These are phyloP conservation scores for Galagoides demidoff DNA, from an alignment of 2,797 vertebrate species.

Conservation along the genomic window DNA sequence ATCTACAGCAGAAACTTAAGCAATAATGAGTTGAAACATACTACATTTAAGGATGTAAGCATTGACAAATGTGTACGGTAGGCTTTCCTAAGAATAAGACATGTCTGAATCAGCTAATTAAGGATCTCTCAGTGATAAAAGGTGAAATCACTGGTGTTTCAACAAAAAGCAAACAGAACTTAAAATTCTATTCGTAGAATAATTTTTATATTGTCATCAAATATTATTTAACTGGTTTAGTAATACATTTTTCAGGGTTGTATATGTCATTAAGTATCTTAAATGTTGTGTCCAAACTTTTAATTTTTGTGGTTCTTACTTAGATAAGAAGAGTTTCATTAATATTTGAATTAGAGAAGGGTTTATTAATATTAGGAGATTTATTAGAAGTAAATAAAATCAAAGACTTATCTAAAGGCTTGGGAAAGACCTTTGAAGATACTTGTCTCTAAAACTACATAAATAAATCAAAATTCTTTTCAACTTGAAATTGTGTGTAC, in stretches of 20 bases:
- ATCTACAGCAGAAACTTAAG: neutral
- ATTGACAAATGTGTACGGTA: neutral
- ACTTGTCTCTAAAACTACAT: neutral
- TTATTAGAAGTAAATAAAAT: conserved; percentile 42
- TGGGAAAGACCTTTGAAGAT: neutral
- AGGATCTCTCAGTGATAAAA: conserved; percentile 6
- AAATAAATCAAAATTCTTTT: conserved; percentile 56
- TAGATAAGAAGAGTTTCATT: neutral
- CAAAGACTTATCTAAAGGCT: neutral
- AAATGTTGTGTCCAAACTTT: neutral
- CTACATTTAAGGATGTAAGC: neutral
- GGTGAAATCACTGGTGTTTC: conserved; percentile 2
- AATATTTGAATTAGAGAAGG: conserved; percentile 17
- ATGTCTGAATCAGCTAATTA: neutral
- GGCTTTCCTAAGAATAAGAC: neutral
- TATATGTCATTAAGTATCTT: neutral
- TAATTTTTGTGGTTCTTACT: conserved; percentile 29
- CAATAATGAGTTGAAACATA: conserved; percentile 28
- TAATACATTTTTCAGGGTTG: conserved; percentile 21
- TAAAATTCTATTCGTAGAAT: conserved; percentile 30
- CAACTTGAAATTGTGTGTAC: neutral
- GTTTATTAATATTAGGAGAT: neutral
- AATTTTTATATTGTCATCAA: conserved; percentile 5
- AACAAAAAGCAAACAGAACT: conserved; percentile 44
- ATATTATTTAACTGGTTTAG: conserved; percentile 29